A percentile compares a stretch with the other conserved stretches of the same genome.
Conservation (phyloP, 1,140 invertebrate genomes). For the Dinothrombium tinctorium region DNA sequence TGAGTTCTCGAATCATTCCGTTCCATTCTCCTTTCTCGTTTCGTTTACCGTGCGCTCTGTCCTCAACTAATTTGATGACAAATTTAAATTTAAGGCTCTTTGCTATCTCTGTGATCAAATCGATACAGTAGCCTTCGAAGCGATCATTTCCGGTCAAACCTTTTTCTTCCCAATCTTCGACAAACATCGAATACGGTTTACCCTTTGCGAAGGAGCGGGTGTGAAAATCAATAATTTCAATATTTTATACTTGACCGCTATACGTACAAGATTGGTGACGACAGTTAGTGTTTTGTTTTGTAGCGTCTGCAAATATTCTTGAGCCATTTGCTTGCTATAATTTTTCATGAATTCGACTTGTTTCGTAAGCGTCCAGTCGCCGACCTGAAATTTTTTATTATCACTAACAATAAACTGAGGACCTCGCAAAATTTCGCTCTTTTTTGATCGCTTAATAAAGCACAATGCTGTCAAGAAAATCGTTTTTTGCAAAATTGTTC, state of each 20-base stretch:
- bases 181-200: conserved; percentile 22
- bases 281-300: conserved; percentile 78
- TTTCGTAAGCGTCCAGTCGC: conserved; percentile 63
- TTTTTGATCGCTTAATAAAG: conserved; percentile 20
- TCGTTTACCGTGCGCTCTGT: conserved; percentile 10
- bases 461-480: not conserved
- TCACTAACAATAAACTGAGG: no score
- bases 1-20: conserved; percentile 20
- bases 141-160: conserved; percentile 18
- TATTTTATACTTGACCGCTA: not conserved
- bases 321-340: conserved; percentile 45
- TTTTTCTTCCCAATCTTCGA: conserved; percentile 19
- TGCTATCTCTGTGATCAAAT: conserved; percentile 24
- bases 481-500: no score
- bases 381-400: conserved; percentile 27
- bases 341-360: conserved; percentile 73
- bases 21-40: conserved; percentile 26
- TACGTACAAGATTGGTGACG: conserved; percentile 31
- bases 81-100: conserved; percentile 59
- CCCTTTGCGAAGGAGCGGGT: not conserved
- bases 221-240: not conserved
- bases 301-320: conserved; percentile 57
- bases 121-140: conserved; percentile 29
- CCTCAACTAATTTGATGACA: conserved; percentile 31
- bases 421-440: no score